phyloP scores from a whole-genome alignment of 2,797 vertebrate species.

The Agapornis canus region DNA sequence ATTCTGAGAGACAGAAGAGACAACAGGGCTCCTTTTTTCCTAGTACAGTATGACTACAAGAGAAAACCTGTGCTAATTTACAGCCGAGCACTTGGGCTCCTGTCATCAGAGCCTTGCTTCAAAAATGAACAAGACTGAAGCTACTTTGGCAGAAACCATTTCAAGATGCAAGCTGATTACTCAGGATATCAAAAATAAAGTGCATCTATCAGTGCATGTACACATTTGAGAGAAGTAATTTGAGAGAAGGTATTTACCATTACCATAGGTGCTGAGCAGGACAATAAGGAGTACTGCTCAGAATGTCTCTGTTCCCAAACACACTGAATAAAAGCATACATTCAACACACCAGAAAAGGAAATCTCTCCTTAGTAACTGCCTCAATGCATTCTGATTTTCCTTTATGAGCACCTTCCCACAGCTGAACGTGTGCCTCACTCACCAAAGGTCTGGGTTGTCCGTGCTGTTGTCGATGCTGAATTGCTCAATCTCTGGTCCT shows the following conservation, averaged over 20 bases:
- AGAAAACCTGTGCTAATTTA: not conserved
- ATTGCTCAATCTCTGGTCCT: slow-evolving; percentile 82
- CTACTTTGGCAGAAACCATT: not conserved
- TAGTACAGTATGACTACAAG: not conserved
- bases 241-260: not conserved
- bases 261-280: not conserved
- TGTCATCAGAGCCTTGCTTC: not conserved
- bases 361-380: not conserved
- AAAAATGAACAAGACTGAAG: not conserved
- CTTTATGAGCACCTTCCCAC: not conserved
- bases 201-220: rapidly evolving
- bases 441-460: slow-evolving; percentile 83
- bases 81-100: not conserved
- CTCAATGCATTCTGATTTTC: not conserved
- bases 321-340: not conserved
- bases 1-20: not conserved
- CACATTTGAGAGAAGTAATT: not conserved
- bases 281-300: not conserved
- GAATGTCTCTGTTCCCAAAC: not conserved
- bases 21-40: not conserved
- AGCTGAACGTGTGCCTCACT: not conserved
- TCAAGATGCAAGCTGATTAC: not conserved
- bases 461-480: slow-evolving; percentile 82
- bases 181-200: not conserved
- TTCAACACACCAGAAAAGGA: not conserved